These are phyloP conservation scores for Fistularia tabacaria DNA, from an alignment of 2,797 vertebrate genomes.

Conservation along the genomic window DNA sequence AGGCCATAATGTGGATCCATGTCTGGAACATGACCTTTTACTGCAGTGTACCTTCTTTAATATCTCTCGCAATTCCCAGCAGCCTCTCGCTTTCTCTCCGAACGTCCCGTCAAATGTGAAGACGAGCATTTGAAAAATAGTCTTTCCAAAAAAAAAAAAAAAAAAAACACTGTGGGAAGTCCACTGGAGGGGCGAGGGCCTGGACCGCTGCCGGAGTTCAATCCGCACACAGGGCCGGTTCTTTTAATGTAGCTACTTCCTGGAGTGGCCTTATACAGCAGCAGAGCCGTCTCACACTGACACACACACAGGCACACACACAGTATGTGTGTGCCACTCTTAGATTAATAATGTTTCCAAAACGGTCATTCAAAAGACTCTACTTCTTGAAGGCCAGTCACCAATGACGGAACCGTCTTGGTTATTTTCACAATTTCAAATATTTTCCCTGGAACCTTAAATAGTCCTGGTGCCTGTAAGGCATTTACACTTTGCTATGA, in stretches of 20 bases:
- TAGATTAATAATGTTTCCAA: no score
- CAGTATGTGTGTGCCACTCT: no score
- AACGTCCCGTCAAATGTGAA: conserved; percentile 5
- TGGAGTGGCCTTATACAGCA: no score
- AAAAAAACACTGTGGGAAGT: conserved; percentile 12
- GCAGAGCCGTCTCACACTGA: no score
- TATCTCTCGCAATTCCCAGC: conserved; percentile 1
- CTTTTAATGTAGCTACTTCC: conserved; percentile 25
- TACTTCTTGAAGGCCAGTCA: no score
- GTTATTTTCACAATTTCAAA: no score
- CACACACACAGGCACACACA: no score
- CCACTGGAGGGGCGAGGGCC: conserved; percentile 15
- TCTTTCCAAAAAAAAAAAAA: background rate
- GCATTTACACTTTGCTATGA: no score
- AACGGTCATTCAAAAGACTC: no score
- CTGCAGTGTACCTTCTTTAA: background rate
- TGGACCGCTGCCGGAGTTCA: conserved; percentile 21
- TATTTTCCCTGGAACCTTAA: no score
- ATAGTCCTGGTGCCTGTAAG: no score
- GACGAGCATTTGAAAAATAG: conserved; percentile 12
- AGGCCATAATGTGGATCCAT: background rate
- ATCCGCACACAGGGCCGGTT: conserved; percentile 18
- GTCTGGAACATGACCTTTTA: conserved; percentile 11
- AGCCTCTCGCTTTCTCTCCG: background rate
- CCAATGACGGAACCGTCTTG: no score